Percentiles rank a stretch among this genome's conserved stretches.
phyloP scores from a whole-genome alignment of 2,113 vertebrate species.

The Hemiprocne comata region DNA sequence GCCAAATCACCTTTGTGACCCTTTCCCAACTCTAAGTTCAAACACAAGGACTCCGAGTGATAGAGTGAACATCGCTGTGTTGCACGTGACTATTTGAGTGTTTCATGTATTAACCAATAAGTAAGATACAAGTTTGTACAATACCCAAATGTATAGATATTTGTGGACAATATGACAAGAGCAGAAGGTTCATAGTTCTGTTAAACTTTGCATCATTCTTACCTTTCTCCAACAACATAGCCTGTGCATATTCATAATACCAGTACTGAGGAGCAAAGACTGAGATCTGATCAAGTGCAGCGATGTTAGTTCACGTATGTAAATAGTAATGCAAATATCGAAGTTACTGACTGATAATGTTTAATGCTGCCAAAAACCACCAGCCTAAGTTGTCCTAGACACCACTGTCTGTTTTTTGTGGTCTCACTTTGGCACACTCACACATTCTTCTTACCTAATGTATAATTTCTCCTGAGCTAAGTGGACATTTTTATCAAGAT shows the following conservation, averaged over 20 bases:
- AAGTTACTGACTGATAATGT: neutral
- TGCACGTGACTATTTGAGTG: too few species aligned
- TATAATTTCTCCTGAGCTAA: neutral
- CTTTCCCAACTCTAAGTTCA: neutral
- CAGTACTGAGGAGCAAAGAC: neutral
- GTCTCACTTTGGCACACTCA: neutral
- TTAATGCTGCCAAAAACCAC: neutral
- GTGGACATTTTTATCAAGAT: neutral
- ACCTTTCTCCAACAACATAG: neutral
- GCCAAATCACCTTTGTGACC: neutral
- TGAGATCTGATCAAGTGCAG: neutral
- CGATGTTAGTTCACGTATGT: neutral
- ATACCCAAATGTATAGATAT: neutral
- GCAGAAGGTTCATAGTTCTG: neutral
- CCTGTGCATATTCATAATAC: neutral
- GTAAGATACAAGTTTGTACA: neutral
- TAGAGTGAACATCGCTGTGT: neutral
- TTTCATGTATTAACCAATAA: fast-evolving
- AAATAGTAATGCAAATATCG: neutral
- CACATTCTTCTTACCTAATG: neutral
- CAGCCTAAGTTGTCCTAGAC: neutral
- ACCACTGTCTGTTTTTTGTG: neutral
- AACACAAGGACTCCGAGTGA: neutral
- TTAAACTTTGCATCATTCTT: neutral
- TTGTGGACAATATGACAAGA: neutral